Percentiles rank a stretch among this genome's conserved stretches.
Conservation (phyloP, 2,113 vertebrate species). For the Nestor notabilis region DNA sequence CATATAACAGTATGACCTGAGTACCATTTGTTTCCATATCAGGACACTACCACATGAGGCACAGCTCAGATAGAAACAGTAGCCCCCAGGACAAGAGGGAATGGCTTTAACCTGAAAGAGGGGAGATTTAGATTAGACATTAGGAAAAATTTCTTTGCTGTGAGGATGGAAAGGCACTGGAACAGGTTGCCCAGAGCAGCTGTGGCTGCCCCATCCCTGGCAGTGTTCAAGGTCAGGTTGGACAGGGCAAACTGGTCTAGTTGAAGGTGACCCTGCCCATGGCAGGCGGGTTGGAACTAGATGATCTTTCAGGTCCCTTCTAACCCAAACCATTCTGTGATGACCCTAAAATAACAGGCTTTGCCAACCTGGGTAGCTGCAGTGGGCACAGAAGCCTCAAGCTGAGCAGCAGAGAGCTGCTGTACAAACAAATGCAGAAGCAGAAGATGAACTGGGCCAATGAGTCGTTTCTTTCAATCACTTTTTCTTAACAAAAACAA, state of each 20-base stretch:
- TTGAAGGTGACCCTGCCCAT: background rate
- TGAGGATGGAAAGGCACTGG: background rate
- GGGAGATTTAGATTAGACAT: background rate
- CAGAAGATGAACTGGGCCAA: background rate
- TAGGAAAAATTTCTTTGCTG: background rate
- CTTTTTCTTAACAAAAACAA: background rate
- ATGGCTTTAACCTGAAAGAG: background rate
- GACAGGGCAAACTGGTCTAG: background rate
- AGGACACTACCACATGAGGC: accelerated
- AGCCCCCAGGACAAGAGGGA: background rate
- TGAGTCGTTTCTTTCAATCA: background rate
- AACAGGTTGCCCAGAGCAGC: background rate
- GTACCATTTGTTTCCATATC: accelerated
- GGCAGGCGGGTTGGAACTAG: background rate
- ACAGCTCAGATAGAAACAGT: background rate
- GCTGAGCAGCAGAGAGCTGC: background rate
- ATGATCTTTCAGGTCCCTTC: background rate
- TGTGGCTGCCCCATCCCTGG: background rate
- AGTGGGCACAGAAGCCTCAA: accelerated
- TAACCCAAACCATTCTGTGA: background rate
- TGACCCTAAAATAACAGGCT: accelerated
- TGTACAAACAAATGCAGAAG: background rate
- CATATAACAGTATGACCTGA: background rate
- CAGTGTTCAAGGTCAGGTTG: background rate
- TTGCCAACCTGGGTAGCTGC: background rate